phyloP scores from a whole-genome alignment of 2,888 invertebrate genomes.

The Mimumesa dahlbomi region DNA sequence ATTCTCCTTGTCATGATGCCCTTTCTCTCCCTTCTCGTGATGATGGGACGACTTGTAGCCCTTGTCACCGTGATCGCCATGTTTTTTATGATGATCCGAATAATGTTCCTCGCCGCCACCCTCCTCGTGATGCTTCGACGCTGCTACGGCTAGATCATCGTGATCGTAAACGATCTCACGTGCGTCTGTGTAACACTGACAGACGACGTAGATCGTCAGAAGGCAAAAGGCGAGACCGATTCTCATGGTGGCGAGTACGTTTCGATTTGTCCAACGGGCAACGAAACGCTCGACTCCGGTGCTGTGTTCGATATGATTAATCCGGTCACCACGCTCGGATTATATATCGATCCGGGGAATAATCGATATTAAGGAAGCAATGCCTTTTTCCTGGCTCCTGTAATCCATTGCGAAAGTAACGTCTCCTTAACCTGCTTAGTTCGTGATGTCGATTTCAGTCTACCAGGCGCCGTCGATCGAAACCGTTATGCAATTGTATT shows the following conservation, averaged over 20 bases:
- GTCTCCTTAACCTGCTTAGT: slow-evolving; percentile 75
- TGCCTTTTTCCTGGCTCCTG: slow-evolving; percentile 63
- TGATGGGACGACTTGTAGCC: slow-evolving; percentile 87
- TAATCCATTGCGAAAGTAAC: slow-evolving; percentile 70
- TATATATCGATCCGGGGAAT: slow-evolving; percentile 74
- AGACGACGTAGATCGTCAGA: slow-evolving; percentile 13
- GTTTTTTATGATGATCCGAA: slow-evolving; percentile 84
- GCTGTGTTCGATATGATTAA: slow-evolving; percentile 64
- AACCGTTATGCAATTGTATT: slow-evolving; percentile 65
- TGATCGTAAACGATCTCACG: slow-evolving; percentile 82
- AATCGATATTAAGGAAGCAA: slow-evolving; percentile 72
- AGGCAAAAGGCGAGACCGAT: slow-evolving; percentile 34
- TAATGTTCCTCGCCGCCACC: slow-evolving; percentile 87
- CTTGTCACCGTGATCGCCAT: slow-evolving; percentile 87
- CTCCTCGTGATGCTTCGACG: slow-evolving; percentile 79
- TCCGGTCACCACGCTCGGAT: slow-evolving; percentile 62
- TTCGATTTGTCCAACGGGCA: slow-evolving; percentile 1
- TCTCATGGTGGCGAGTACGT: slow-evolving; percentile 32
- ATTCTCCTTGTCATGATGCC: slow-evolving; percentile 87
- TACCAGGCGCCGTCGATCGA: slow-evolving; percentile 51
- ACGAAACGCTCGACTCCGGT: slow-evolving; percentile 52
- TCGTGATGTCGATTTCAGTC: slow-evolving; percentile 61
- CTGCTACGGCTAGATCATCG: slow-evolving; percentile 83
- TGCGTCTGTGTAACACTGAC: slow-evolving; percentile 36
- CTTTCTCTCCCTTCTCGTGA: slow-evolving; percentile 86